Evolutionary conservation across 2,797 vertebrate genomes (phyloP), one percentile per base, ranked within the genome.

Genomic region (Hippopotamyrus pictus): DNA sequence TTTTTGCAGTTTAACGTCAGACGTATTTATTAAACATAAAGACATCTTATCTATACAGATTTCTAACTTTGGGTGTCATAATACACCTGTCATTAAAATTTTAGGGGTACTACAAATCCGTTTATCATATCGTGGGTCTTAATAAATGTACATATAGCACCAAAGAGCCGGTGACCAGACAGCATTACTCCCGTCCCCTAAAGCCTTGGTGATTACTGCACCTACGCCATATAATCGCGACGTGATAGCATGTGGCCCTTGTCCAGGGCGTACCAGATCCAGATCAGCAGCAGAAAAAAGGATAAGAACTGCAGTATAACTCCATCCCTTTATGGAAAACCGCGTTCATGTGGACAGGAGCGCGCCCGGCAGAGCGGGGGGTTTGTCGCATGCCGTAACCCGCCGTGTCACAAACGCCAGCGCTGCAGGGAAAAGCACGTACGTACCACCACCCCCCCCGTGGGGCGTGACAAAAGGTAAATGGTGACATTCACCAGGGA

Each of bases 311-410:
- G 2, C n/a, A 59, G 8, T 22, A 22, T n/a, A 59, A 22, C 57
- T 22, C n/a, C 7, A 22, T 22, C 57, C n/a, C 57, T 22, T 59
- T 22, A 22, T 22, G 8, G 7, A 59, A 59, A 59, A 3, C 7
- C 7, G 7, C 5, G 2, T 59, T 22, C 57, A 9, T 62, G 57
- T 9, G n/a, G 57, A 22, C n/a, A 25, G 2, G n/a, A 62, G n/a
- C 3, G n/a, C 0, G 19, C 7, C 19, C 7, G 0, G 57, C n/a
- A 8, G 57, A 1, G 57, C 6, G 0, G 57, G n/a, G 1, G 5
- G 57, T 7, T 46, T 19, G n/a, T 41, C 12, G 12, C 11, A 3
- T 17, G 44, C 41, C 3, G 57, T 22, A 3, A 46, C 1, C 37
- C 37, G 33, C 5, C 37, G 0, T 17, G 25, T 44, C 29, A 19